Evolutionary conservation across 2,888 invertebrate genomes (phyloP), one percentile per base, ranked within the genome.

Genomic region (Zelleria hepariella): DNA sequence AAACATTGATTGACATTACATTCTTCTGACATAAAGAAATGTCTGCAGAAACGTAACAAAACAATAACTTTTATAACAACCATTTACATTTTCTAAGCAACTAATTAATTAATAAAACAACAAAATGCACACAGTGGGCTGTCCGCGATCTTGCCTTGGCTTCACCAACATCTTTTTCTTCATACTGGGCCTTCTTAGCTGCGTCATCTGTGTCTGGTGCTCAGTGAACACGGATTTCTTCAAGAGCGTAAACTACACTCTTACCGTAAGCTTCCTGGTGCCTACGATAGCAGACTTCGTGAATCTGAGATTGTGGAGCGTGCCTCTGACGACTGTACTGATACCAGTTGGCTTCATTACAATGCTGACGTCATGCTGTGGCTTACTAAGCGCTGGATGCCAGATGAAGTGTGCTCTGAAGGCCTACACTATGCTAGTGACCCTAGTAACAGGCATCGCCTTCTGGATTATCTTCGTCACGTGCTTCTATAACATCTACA

Each of bases 111-210:
- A 15, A 15, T 2, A 3, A 15, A 5, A 42, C 27, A 61, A 72
- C n/a, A n/a, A 66, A 73, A 87, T 88, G 87, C 86, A 86, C 57
- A 73, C 86, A 58, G 64, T 79, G 21, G 74, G 77, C 5, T 69
- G 86, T 47, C 87, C 86, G 4, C 74, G 87, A 8, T 84, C 86
- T 49, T 87, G 87, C 66, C 71, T 88, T 15, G 82, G 86, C 1
- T 85, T 81, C 64, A 82, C 81, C 23, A 88, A 87, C 59, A 67
- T 85, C 20, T 55, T 81, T 5, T 82, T 80, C 65, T 82, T 86
- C 58, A 59, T 81, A 15, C 48, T 77, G 0, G 78, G 83, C 2
- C 59, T 76, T 4, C 49, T 83, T 0, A 68, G 72, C 2, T 75
- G 74, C 25, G 66, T 71, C 0, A 73, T 83, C 49, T 82, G 87